Conservation (phyloP, 92 coral and sea anemone species). For the Actinostola sp. region DNA sequence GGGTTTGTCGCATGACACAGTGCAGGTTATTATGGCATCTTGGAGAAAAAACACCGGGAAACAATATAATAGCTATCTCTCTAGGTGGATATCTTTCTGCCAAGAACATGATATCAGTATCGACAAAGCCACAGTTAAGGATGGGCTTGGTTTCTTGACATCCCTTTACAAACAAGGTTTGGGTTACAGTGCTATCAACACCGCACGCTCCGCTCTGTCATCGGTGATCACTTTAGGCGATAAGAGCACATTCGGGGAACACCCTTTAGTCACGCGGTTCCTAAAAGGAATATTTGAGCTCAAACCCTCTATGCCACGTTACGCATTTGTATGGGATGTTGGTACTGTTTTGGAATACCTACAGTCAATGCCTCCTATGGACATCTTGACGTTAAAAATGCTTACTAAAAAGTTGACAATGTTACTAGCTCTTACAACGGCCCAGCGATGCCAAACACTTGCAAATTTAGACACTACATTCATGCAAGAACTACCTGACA, state of each 20-base stretch:
- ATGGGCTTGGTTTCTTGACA: neutral
- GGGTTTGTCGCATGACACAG: conserved; percentile 23
- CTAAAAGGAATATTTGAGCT: conserved; percentile 29
- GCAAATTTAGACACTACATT: neutral
- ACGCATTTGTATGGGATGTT: conserved; percentile 33
- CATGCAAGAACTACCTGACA: conserved; percentile 7
- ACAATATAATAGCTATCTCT: neutral
- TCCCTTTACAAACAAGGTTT: neutral
- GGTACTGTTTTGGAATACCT: neutral
- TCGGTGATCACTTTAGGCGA: conserved; percentile 32
- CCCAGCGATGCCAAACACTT: conserved; percentile 12
- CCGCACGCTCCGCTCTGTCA: conserved; percentile 44
- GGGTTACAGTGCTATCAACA: conserved; percentile 35
- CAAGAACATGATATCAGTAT: neutral
- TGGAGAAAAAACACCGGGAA: conserved; percentile 28
- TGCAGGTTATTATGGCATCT: conserved; percentile 37
- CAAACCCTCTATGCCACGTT: conserved; percentile 36
- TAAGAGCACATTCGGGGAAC: conserved; percentile 36
- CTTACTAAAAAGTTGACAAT: conserved; percentile 3
- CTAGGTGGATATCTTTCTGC: neutral
- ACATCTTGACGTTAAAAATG: neutral
- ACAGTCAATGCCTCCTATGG: neutral
- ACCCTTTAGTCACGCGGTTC: conserved; percentile 33
- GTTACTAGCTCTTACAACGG: conserved; percentile 9
- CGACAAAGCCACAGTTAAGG: neutral